Evolutionary conservation across 2,797 vertebrate species (phyloP).

Genomic region (Setipinna tenuifilis): DNA sequence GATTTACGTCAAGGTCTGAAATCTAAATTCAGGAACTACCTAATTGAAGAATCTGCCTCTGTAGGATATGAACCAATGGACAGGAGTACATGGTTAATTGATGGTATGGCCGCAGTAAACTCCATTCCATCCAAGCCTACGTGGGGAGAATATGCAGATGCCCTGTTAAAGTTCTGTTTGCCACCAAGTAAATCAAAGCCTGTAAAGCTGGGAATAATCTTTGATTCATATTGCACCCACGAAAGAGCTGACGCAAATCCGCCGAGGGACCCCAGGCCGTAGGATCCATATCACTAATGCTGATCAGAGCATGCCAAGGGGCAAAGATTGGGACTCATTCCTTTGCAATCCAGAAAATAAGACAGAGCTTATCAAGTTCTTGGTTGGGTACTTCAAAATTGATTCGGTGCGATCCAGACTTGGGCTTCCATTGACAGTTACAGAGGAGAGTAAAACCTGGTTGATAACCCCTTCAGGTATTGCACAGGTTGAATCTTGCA

Average conservation of each 20-base stretch:
- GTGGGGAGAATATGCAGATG: neutral
- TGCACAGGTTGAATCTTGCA: too few relatives aligned
- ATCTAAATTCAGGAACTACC: neutral
- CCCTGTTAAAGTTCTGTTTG: neutral
- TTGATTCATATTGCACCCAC: too few relatives aligned
- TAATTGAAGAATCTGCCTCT: slow-evolving; percentile 3
- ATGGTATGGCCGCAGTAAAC: slow-evolving; percentile 1
- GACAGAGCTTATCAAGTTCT: neutral
- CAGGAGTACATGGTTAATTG: neutral
- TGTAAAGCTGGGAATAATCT: too few relatives aligned
- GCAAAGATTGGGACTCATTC: too few relatives aligned
- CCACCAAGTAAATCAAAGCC: neutral
- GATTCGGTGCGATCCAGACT: too few relatives aligned
- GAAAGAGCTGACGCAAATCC: too few relatives aligned
- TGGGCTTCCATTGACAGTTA: neutral
- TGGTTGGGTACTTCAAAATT: neutral
- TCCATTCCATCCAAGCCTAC: neutral
- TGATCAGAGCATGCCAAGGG: too few relatives aligned
- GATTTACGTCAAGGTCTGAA: neutral
- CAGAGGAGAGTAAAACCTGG: neutral
- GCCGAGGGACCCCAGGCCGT: too few relatives aligned
- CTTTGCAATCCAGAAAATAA: neutral
- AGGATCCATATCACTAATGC: too few relatives aligned
- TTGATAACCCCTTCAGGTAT: neutral
- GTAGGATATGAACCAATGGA: neutral